Percentiles rank a stretch among this genome's conserved stretches.
Evolutionary conservation across 2,113 vertebrate species (phyloP).

Genomic region (Hippoglossus stenolepis): DNA sequence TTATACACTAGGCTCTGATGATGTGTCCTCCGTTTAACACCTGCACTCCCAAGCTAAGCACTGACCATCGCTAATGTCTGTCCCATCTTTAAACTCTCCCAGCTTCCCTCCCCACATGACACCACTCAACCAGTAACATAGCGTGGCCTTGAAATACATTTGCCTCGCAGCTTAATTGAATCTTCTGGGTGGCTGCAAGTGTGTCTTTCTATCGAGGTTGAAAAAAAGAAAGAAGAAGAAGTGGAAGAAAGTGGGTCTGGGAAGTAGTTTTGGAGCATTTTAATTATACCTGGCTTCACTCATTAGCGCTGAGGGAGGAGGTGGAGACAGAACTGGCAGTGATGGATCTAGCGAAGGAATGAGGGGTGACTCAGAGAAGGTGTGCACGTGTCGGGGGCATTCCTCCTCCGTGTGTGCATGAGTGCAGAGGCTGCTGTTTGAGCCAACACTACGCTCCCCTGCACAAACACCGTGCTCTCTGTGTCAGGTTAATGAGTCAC

Average conservation of each 20-base stretch:
- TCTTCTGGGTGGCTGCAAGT: slow-evolving; percentile 39
- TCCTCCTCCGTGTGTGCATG: slow-evolving; percentile 34
- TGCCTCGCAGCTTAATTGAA: slow-evolving; percentile 13
- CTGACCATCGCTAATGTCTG: background rate
- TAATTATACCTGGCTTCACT: slow-evolving; percentile 60
- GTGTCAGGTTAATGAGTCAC: slow-evolving; percentile 78
- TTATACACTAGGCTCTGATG: slow-evolving; percentile 5
- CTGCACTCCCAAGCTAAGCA: background rate
- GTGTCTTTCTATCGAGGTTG: slow-evolving; percentile 29
- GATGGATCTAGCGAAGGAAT: slow-evolving; percentile 68
- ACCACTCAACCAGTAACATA: slow-evolving; percentile 34
- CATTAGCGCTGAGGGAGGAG: slow-evolving; percentile 64
- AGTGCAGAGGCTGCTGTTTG: slow-evolving; percentile 57
- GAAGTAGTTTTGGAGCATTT: slow-evolving; percentile 44
- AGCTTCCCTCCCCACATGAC: slow-evolving; percentile 27
- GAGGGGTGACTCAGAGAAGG: slow-evolving; percentile 44
- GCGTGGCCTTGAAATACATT: slow-evolving; percentile 53
- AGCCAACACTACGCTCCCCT: slow-evolving; percentile 63
- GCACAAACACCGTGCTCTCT: slow-evolving; percentile 62
- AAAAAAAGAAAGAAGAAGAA: background rate
- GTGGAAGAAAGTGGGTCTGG: slow-evolving; percentile 4
- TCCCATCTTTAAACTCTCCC: slow-evolving; percentile 39
- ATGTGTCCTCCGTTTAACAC: slow-evolving; percentile 15
- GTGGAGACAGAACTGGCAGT: slow-evolving; percentile 58
- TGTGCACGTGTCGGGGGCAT: slow-evolving; percentile 43